Evolutionary conservation across 2,797 vertebrate species (phyloP).

Genomic region (Podarcis lilfordi): DNA sequence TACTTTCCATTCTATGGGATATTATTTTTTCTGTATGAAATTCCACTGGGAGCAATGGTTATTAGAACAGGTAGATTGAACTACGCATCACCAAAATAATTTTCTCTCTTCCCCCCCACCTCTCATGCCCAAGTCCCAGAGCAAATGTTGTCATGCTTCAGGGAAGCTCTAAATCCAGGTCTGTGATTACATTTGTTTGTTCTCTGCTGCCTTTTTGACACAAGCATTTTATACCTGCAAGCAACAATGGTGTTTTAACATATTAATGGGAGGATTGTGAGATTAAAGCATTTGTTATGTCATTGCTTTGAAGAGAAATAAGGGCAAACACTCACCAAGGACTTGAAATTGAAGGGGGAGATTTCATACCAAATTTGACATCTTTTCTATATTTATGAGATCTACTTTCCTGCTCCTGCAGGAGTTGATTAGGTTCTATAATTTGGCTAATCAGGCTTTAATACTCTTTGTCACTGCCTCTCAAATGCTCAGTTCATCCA

Average conservation of each 20-base stretch:
- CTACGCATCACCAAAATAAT: conserved; percentile 56
- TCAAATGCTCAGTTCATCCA: not conserved
- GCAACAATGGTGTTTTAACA: conserved; percentile 27
- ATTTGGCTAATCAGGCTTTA: not conserved
- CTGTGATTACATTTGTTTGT: conserved; percentile 50
- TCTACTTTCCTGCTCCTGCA: not conserved
- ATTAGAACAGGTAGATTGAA: conserved; percentile 68
- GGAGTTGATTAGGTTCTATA: not conserved
- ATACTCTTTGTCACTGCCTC: not conserved
- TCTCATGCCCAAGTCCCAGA: conserved; percentile 61
- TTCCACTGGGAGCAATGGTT: conserved; percentile 53
- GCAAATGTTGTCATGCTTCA: conserved; percentile 51
- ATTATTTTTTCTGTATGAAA: conserved; percentile 54
- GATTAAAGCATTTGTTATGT: not conserved
- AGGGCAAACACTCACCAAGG: not conserved
- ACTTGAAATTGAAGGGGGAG: not conserved
- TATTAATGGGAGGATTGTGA: not conserved
- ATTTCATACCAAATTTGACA: not conserved
- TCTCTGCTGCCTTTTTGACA: conserved; percentile 9
- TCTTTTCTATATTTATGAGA: not conserved
- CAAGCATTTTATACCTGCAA: conserved; percentile 25
- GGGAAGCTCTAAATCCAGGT: conserved; percentile 35
- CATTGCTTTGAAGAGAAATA: not conserved
- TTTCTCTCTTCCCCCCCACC: not conserved
- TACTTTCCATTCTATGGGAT: conserved; percentile 57